Conservation (phyloP, 2,797 vertebrate genomes). For the Sebastes nivosus region DNA sequence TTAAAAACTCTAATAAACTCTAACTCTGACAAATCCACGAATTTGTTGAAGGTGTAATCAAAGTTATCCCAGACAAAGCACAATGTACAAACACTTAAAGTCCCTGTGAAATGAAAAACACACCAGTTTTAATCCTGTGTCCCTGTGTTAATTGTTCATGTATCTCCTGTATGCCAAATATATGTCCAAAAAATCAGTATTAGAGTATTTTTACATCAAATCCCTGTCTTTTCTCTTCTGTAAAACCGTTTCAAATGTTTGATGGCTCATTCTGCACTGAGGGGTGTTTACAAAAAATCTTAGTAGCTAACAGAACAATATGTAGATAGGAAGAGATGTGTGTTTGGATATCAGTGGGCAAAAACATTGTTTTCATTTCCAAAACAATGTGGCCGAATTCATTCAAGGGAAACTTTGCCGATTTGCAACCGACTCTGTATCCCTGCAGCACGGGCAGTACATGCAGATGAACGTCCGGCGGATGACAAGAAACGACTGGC, state of each 20-base stretch:
- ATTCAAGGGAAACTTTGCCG: no score
- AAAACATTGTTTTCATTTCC: background rate
- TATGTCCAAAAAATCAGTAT: background rate
- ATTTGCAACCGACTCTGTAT: background rate
- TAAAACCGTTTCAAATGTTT: background rate
- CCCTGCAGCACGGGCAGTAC: background rate
- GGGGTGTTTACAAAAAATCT: background rate
- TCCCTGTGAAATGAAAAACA: background rate
- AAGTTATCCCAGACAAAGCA: background rate
- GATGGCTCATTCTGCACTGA: background rate
- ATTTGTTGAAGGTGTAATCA: background rate
- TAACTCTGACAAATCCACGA: background rate
- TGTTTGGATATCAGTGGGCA: background rate
- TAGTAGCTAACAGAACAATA: background rate
- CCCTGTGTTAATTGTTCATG: background rate
- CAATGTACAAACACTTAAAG: background rate
- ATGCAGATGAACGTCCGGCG: background rate
- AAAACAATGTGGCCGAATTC: no score
- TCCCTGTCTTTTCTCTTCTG: background rate
- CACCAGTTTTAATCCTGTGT: background rate
- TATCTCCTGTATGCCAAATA: background rate
- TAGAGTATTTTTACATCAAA: background rate
- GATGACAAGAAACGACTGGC: background rate
- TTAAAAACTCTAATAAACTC: slow-evolving; percentile 3
- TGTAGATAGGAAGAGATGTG: background rate